A percentile compares a stretch with the other conserved stretches of the same genome.
These are phyloP conservation scores for Cassiopea andromeda DNA, from an alignment of 30 jellyfish, hydroid and myxozoan genomes.

Conservation along the genomic window DNA sequence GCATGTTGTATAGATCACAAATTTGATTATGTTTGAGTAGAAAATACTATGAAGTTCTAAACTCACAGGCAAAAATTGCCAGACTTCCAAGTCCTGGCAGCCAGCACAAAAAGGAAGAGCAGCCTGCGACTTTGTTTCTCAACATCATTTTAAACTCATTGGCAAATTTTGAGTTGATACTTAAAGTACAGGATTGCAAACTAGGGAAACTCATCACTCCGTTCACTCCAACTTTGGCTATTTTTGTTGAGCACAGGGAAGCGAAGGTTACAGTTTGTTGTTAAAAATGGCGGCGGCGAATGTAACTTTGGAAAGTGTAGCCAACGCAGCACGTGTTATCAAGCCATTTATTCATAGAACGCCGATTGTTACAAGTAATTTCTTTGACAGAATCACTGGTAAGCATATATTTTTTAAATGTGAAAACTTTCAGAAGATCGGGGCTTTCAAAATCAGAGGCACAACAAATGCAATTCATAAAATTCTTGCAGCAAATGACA, in stretches of 20 bases:
- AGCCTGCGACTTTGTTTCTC: too few species aligned
- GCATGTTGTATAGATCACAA: too few species aligned
- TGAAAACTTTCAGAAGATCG: constrained; percentile 75
- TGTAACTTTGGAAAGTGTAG: not conserved
- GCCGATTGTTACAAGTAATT: constrained; percentile 51
- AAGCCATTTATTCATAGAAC: constrained; percentile 38
- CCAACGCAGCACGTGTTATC: constrained; percentile 40
- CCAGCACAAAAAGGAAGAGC: too few species aligned
- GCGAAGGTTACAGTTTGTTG: not conserved
- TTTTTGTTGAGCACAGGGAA: not conserved
- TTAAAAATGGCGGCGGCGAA: constrained; percentile 7
- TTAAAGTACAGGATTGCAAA: too few species aligned
- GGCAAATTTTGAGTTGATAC: too few species aligned
- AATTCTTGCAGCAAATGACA: not conserved
- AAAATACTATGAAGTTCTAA: too few species aligned
- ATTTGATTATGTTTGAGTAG: too few species aligned
- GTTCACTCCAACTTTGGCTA: too few species aligned
- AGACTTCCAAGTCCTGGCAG: too few species aligned
- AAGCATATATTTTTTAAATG: constrained; percentile 58
- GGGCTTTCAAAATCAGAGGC: constrained; percentile 83
- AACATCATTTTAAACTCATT: too few species aligned
- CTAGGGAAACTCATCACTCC: too few species aligned
- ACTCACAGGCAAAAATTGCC: too few species aligned
- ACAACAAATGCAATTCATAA: constrained; percentile 62
- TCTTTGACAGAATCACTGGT: constrained; percentile 34